phyloP scores from a whole-genome alignment of 2,113 vertebrate species.

The Mirza zaza region DNA sequence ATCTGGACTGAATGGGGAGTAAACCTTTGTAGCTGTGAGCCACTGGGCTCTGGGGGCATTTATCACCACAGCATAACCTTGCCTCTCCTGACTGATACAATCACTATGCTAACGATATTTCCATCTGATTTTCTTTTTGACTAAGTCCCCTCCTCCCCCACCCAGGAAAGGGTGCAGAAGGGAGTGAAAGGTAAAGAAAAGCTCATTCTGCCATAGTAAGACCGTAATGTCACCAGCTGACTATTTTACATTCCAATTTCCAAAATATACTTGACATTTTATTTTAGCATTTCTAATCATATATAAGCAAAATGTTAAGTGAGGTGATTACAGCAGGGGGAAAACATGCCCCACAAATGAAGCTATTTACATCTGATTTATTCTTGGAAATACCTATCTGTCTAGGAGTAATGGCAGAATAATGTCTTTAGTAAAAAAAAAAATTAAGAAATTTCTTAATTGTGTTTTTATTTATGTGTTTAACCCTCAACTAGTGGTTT shows the following conservation, averaged over 20 bases:
- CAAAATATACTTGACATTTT: conserved; percentile 75
- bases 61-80: neutral
- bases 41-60: neutral
- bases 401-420: neutral
- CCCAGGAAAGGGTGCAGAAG: neutral
- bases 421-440: conserved; percentile 16
- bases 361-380: conserved; percentile 49
- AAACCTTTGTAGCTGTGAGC: neutral
- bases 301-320: conserved; percentile 74
- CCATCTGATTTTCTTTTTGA: neutral
- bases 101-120: neutral
- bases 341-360: neutral
- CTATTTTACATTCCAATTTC: conserved; percentile 62
- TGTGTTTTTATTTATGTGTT: conserved; percentile 31
- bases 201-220: neutral
- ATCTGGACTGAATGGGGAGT: neutral
- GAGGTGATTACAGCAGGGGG: conserved; percentile 36
- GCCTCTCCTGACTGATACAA: neutral
- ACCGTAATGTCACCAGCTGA: conserved; percentile 44
- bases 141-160: neutral
- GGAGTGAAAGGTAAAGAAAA: neutral
- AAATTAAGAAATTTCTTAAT: neutral
- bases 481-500: neutral
- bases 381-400: neutral
- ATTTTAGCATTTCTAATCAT: conserved; percentile 62